Base-by-base conservation (phyloP, 2,888 invertebrate species). In the Chorisops tibialis region DNA sequence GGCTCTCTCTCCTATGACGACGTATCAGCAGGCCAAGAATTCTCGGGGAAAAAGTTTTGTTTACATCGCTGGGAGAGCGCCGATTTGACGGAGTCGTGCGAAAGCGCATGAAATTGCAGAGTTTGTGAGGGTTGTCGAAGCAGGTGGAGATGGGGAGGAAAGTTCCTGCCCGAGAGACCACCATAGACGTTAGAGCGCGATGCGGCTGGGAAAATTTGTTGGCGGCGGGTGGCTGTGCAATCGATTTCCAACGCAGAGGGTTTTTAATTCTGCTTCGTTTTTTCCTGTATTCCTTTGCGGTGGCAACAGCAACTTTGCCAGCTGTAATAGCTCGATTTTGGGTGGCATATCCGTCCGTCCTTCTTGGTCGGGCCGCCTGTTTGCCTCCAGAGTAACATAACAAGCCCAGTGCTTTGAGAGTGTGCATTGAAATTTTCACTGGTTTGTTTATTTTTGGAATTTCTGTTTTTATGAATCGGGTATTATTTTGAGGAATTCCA, bases 191-290 rank as follows among this genome's bases (percentile, higher is more conserved):
- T n/a, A n/a, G n/a, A n/a, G n/a, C n/a, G n/a, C n/a, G n/a, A n/a
- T n/a, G n/a, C n/a, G n/a, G n/a, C n/a, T n/a, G 30, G 30, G 30
- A 5, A 2, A 21, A 50, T 39, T 35, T 49, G 39, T 52, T 51
- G 61, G 51, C 52, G 61, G 61, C 51, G 61, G 45, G 61, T 35
- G 61, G 45, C 61, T 61, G 61, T 51, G 51, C 45, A 61, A 61
- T 61, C 61, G 61, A 61, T 61, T 61, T 51, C 47, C 49, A 47
- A 59, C 39, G n/a, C n/a, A 30, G 30, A 30, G 3, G 30, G 30
- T 30, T 47, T 47, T 58, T 58, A 37, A 12, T n/a, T 45, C 19
- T 30, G 35, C 21, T 22, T 39, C 35, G 45, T 18, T 39, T 60
- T 41, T 30, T 18, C 18, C 35, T 22, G 35, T 39, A 24, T 51